Evolutionary conservation across 92 coral and sea anemone genomes (phyloP).

Genomic region (Phenganax marumi): DNA sequence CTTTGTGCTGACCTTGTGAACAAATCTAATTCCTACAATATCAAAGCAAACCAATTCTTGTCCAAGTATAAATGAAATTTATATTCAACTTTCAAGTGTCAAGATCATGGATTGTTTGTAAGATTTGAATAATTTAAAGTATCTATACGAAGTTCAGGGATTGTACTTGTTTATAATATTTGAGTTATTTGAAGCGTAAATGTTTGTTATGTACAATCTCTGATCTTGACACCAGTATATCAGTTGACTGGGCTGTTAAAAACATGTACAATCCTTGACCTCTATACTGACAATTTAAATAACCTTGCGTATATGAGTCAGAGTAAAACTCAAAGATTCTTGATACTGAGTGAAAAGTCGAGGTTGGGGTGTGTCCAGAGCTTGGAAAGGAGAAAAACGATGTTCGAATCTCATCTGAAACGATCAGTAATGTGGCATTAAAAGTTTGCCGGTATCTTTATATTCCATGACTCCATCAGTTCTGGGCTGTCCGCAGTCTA

Average conservation of each 20-base stretch:
- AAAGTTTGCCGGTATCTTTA: not conserved
- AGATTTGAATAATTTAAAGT: no score
- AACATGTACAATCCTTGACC: no score
- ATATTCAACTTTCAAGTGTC: no score
- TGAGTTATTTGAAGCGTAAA: no score
- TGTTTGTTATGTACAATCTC: no score
- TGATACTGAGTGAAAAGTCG: constrained; percentile 81
- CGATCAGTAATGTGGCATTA: not conserved
- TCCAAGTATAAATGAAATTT: not conserved
- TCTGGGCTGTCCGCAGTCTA: no score
- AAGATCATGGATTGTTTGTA: no score
- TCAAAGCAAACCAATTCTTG: not conserved
- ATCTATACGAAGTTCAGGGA: no score
- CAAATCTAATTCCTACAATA: constrained; percentile 68
- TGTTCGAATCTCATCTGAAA: constrained; percentile 91
- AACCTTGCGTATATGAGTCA: constrained; percentile 63
- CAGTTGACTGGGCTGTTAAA: no score
- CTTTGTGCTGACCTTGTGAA: constrained; percentile 79
- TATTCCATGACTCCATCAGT: no score
- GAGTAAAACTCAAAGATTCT: constrained; percentile 73
- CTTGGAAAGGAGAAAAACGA: constrained; percentile 92
- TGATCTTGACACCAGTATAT: no score
- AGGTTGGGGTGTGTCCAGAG: constrained; percentile 96
- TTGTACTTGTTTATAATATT: no score
- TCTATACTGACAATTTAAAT: not conserved